Percentiles rank a stretch among this genome's conserved stretches.
phyloP scores from a whole-genome alignment of 2,113 vertebrate species.

The Catharus fuscescens region DNA sequence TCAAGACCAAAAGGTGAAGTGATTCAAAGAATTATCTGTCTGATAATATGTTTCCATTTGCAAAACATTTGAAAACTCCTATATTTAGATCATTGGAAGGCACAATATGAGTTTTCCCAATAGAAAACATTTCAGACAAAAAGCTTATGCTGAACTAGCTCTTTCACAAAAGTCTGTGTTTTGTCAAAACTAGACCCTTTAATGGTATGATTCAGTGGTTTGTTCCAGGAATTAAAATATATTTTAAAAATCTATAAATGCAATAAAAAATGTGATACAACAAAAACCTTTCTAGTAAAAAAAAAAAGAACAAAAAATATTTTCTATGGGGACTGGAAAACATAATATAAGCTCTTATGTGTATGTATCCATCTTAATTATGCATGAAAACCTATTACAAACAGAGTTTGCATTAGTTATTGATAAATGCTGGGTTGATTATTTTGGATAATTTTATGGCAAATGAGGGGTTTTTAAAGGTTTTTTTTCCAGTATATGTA shows the following conservation, averaged over 20 bases:
- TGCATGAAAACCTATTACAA: not conserved
- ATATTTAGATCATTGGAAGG: not conserved
- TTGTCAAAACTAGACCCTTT: not conserved
- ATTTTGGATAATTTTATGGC: not conserved
- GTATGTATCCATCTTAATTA: not conserved
- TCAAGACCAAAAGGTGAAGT: not conserved
- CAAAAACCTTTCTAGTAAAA: not conserved
- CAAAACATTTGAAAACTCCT: not conserved
- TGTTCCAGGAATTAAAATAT: not conserved
- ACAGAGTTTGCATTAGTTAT: not conserved
- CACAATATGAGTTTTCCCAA: not conserved
- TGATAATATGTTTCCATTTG: not conserved
- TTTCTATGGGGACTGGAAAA: not conserved
- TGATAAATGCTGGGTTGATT: not conserved
- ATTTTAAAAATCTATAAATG: not conserved
- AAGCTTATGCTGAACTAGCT: not conserved
- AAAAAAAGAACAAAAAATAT: not conserved
- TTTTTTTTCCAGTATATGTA: not conserved
- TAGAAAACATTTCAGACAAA: not conserved
- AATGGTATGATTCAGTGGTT: not conserved
- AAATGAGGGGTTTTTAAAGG: not conserved
- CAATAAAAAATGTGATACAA: not conserved
- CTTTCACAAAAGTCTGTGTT: not conserved
- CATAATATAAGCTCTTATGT: not conserved
- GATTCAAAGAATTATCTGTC: not conserved